These are phyloP conservation scores for Neuroterus valhalla DNA, from an alignment of 1,140 invertebrate species.

Conservation along the genomic window DNA sequence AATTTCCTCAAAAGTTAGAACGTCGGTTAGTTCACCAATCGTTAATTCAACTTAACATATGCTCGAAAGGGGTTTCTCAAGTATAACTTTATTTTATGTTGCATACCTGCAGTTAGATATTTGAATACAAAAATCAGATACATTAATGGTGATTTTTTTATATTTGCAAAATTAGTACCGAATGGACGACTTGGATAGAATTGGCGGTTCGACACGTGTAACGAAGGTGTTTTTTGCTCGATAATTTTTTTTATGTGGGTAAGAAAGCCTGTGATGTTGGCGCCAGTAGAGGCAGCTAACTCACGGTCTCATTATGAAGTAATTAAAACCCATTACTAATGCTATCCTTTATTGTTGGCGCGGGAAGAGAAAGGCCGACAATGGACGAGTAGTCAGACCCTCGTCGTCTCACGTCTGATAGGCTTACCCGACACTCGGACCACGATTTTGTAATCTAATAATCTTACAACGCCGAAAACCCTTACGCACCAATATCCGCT, in stretches of 20 bases:
- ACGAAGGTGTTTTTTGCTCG: not conserved
- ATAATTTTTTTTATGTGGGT: not conserved
- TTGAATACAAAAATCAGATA: no score
- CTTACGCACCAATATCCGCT: conserved; percentile 69
- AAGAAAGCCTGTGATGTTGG: conserved; percentile 51
- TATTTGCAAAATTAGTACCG: no score
- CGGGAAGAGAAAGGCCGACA: conserved; percentile 64
- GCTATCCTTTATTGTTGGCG: conserved; percentile 70
- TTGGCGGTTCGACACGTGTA: not conserved
- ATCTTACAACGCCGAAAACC: conserved; percentile 55
- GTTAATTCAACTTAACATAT: no score
- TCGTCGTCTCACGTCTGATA: conserved; percentile 62
- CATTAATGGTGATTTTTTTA: no score
- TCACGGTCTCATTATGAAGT: conserved; percentile 74
- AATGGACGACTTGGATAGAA: not conserved
- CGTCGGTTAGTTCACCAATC: no score
- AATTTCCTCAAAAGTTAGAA: no score
- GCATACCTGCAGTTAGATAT: no score
- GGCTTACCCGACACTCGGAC: conserved; percentile 54
- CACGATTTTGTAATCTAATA: conserved; percentile 64
- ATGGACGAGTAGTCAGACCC: conserved; percentile 71
- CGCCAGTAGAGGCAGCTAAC: conserved; percentile 67
- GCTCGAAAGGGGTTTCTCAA: no score
- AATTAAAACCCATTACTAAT: conserved; percentile 76
- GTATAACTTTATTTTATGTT: no score